Base-by-base conservation (phyloP, 2,797 vertebrate species). In the Bovichtus diacanthus region DNA sequence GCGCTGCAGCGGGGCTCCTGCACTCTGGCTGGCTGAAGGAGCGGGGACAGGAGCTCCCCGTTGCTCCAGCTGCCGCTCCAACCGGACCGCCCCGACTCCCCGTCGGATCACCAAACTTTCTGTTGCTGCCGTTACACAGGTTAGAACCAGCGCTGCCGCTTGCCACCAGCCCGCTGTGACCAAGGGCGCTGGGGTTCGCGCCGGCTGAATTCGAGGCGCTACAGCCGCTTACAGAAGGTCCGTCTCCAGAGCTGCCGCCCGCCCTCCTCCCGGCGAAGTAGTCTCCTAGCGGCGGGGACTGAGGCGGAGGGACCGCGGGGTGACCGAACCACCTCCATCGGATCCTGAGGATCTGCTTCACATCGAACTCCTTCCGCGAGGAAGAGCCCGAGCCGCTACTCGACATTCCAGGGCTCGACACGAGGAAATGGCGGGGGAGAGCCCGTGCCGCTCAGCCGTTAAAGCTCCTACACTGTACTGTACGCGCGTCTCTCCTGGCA, bases 251-350 rank as follows among this genome's bases (percentile, higher is more conserved):
- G 81, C 83, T 85, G 88, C 85, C 88, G 41, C 90, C 93, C 47
- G 90, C 53, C 80, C 92, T 92, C 73, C 93, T 92, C 90, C 94
- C 92, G 50, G 93, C 94, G 91, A 97, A 96, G 88, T 97, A 96
- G 86, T 97, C 96, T 94, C 92, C 96, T 49, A 95, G 90, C 78
- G 95, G 95, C 88, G 95, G 96, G 80, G 92, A 95, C 87, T 94
- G 95, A 83, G 96, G 92, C 83, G 96, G 92, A 87, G 96, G 93
- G 68, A 95, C 95, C 2, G 96, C 95, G 90, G 97, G 97, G 95
- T 99, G 97, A 91, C 98, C 96, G 92, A 99, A 98, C 97, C 97
- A 98, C 94, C 96, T 96, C 98, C 97, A 99, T 96, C 96, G 95
- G 94, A 99, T 97, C 95, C 97, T 95, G 93, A 99, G 96, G 90